Conservation (phyloP, 2,888 invertebrate genomes). For the Ypsolopha sequella region DNA sequence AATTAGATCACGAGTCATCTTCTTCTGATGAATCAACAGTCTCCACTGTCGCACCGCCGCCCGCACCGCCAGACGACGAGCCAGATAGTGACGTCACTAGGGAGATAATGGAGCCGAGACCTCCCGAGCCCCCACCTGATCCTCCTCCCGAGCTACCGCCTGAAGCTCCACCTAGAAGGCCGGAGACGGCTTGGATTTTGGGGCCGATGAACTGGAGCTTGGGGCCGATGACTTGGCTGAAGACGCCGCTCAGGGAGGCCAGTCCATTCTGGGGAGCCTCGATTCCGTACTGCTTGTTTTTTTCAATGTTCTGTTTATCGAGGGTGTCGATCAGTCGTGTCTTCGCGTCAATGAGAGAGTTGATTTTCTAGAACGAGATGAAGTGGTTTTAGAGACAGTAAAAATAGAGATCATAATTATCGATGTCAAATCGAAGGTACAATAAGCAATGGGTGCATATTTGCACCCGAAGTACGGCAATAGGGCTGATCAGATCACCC, state of each 20-base stretch:
- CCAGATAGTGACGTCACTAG: constrained; percentile 60
- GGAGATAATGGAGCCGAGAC: constrained; percentile 58
- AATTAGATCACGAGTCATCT: constrained; percentile 41
- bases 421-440: too few relatives aligned
- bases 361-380: constrained; percentile 78
- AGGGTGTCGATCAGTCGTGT: constrained; percentile 77
- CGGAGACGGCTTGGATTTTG: constrained; percentile 71
- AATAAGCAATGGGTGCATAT: too few relatives aligned
- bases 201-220: constrained; percentile 78
- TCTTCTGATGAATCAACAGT: constrained; percentile 59
- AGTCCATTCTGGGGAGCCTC: constrained; percentile 74
- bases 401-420: too few relatives aligned
- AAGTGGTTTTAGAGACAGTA: too few relatives aligned
- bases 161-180: constrained; percentile 69
- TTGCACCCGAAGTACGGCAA: too few relatives aligned
- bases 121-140: constrained; percentile 33
- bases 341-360: constrained; percentile 84
- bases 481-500: too few relatives aligned
- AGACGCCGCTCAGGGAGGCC: constrained; percentile 71
- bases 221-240: constrained; percentile 78
- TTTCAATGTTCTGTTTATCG: constrained; percentile 79
- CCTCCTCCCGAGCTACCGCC: constrained; percentile 65
- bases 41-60: constrained; percentile 46
- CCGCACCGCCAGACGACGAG: constrained; percentile 53
- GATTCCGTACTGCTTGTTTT: constrained; percentile 82